These are phyloP conservation scores for Phortica magna DNA, from an alignment of 2,888 invertebrate species.

Conservation along the genomic window DNA sequence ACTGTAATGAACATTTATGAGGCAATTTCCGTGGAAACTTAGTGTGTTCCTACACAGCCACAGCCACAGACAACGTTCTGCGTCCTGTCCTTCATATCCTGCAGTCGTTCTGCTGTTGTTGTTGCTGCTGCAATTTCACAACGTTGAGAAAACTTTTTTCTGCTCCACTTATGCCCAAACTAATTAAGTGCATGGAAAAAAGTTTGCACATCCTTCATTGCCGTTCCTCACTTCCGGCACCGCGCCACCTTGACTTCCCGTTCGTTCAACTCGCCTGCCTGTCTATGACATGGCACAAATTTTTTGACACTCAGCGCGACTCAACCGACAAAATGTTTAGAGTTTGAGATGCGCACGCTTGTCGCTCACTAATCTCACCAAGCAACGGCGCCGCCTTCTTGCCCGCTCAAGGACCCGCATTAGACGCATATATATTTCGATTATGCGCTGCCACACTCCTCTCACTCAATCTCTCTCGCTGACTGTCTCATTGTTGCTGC, in stretches of 20 bases:
- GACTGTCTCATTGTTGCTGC: slow-evolving; percentile 8
- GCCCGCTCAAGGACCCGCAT: slow-evolving; percentile 32
- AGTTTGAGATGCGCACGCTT: slow-evolving; percentile 29
- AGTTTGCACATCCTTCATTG: slow-evolving; percentile 63
- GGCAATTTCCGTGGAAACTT: slow-evolving; percentile 65
- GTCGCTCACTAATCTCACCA: neutral
- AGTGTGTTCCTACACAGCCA: neutral
- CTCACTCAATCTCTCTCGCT: too few relatives aligned
- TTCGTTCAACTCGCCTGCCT: slow-evolving; percentile 26
- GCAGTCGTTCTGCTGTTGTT: neutral
- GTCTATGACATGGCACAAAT: slow-evolving; percentile 60
- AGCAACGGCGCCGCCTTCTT: too few relatives aligned
- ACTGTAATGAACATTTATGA: slow-evolving; percentile 71
- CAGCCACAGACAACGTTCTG: slow-evolving; percentile 16
- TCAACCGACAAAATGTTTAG: slow-evolving; percentile 23
- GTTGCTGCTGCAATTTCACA: slow-evolving; percentile 19
- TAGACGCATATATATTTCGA: slow-evolving; percentile 51
- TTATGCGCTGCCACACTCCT: slow-evolving; percentile 1
- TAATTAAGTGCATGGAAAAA: slow-evolving; percentile 73
- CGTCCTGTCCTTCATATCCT: slow-evolving; percentile 12
- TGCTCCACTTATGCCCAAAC: slow-evolving; percentile 73
- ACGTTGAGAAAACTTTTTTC: slow-evolving; percentile 61
- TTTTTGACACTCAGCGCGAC: slow-evolving; percentile 52
- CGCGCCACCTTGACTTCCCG: neutral
- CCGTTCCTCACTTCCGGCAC: slow-evolving; percentile 39